phyloP scores from a whole-genome alignment of 2,797 vertebrate species.

The Argyrosomus regius region DNA sequence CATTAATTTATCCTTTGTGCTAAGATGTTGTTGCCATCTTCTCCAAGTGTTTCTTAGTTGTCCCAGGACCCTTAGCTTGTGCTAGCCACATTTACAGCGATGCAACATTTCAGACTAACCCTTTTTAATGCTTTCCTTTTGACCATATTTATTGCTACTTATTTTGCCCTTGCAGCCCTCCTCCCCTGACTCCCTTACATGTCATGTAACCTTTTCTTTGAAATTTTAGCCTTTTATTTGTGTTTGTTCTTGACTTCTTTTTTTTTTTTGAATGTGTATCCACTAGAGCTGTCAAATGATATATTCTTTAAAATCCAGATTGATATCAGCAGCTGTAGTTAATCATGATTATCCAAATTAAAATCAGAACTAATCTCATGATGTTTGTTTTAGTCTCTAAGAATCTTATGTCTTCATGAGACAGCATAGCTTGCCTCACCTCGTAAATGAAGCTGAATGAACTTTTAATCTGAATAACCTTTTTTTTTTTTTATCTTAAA shows the following conservation, averaged over 20 bases:
- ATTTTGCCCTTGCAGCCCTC: slow-evolving; percentile 33
- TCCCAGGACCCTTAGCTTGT: slow-evolving; percentile 44
- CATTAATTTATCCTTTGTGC: slow-evolving; percentile 54
- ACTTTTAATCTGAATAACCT: neutral
- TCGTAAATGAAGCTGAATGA: slow-evolving; percentile 3
- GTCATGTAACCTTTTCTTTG: slow-evolving; percentile 54
- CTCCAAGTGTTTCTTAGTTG: slow-evolving; percentile 12
- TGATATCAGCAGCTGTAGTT: neutral
- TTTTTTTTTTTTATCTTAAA: slow-evolving; percentile 6
- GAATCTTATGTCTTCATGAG: neutral
- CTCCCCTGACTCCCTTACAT: slow-evolving; percentile 71
- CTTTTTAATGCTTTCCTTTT: slow-evolving; percentile 59
- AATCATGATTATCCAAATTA: neutral
- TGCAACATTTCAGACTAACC: slow-evolving; percentile 61
- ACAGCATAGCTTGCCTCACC: neutral
- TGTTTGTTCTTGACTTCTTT: neutral
- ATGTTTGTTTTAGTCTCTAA: neutral
- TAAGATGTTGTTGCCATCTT: slow-evolving; percentile 4
- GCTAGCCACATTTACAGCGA: slow-evolving; percentile 50
- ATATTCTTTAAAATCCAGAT: neutral
- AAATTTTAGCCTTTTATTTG: slow-evolving; percentile 2
- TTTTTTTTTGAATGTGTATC: slow-evolving; percentile 78
- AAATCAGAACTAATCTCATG: neutral
- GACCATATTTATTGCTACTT: slow-evolving; percentile 61
- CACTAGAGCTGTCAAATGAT: slow-evolving; percentile 71